Base-by-base conservation (phyloP, 2,888 invertebrate species). In the Euspilapteryx auroguttella region DNA sequence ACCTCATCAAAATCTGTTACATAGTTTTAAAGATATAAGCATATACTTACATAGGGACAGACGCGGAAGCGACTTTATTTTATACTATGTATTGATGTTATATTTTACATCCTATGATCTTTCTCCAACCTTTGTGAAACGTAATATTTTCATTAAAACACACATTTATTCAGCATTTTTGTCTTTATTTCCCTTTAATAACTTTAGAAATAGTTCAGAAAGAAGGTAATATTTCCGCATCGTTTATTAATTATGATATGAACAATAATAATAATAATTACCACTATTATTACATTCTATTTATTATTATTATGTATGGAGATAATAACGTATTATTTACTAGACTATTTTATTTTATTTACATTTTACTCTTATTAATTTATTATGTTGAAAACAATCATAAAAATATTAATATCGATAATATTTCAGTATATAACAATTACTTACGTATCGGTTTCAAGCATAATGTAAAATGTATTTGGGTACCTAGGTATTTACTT, bases 141-240 rank as follows among this genome's bases (percentile, higher is more conserved):
- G 17, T 22, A 28, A 29, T 13, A n/a, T n/a, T 21, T 27, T 27
- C 28, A 24, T 62, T 52, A 32, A 69, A 65, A 66, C 55, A 45
- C 53, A 41, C 41, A 42, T n/a, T 29, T 49, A 69, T 69, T 71
- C 73, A 73, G 69, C 71, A 75, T 71, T 73, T 73, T 75, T 29
- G 25, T 21, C 66, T 73, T 76, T 76, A 75, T 71, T 76, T 71
- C 73, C 66, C 71, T 69, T 77, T 71, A 77, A 76, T 76, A 76
- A 83, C 83, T 85, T 85, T 85, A 85, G 84, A 85, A 85, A 85
- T 83, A 76, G 76, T 80, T 84, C 80, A 76, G 79, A 84, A 82
- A 82, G 82, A 83, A 83, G 83, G 83, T 82, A 82, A 83, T 73
- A 62, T 71, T 69, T 68, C 66, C 69, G 71, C 68, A 55, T 68